A percentile compares a stretch with the other conserved stretches of the same genome.
Conservation (phyloP, 2,797 vertebrate species). For the Antennarius maculatus region DNA sequence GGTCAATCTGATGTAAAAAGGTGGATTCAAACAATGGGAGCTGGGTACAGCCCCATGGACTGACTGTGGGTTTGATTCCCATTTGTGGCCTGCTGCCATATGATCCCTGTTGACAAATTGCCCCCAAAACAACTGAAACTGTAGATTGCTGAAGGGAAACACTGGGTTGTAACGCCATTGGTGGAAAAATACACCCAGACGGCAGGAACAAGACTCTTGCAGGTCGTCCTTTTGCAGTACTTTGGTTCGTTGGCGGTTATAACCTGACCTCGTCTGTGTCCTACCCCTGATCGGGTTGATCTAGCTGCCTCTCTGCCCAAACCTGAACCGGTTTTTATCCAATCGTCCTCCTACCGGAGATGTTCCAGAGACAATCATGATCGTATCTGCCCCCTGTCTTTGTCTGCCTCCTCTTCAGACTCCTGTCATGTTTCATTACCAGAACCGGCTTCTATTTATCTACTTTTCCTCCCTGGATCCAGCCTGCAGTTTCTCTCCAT, state of each 20-base stretch:
- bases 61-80: too few relatives aligned
- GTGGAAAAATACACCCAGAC: too few relatives aligned
- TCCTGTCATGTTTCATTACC: slow-evolving; percentile 8
- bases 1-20: too few relatives aligned
- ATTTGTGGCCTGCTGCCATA: too few relatives aligned
- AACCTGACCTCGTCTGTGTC: not conserved
- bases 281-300: not conserved
- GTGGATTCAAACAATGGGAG: too few relatives aligned
- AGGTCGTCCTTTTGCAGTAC: too few relatives aligned
- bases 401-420: slow-evolving; percentile 2
- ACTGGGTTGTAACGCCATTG: too few relatives aligned
- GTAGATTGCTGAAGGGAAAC: too few relatives aligned
- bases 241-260: not conserved
- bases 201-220: too few relatives aligned
- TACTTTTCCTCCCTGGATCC: not conserved
- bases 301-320: not conserved
- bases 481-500: slow-evolving; percentile 4
- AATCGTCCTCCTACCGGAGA: not conserved
- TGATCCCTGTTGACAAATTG: too few relatives aligned
- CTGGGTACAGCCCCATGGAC: too few relatives aligned
- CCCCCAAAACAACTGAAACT: too few relatives aligned
- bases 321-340: not conserved
- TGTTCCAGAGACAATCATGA: not conserved
- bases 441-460: not conserved
- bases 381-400: not conserved